These are phyloP conservation scores for Danionella cerebrum DNA, from an alignment of 2,113 vertebrate genomes.

Conservation along the genomic window DNA sequence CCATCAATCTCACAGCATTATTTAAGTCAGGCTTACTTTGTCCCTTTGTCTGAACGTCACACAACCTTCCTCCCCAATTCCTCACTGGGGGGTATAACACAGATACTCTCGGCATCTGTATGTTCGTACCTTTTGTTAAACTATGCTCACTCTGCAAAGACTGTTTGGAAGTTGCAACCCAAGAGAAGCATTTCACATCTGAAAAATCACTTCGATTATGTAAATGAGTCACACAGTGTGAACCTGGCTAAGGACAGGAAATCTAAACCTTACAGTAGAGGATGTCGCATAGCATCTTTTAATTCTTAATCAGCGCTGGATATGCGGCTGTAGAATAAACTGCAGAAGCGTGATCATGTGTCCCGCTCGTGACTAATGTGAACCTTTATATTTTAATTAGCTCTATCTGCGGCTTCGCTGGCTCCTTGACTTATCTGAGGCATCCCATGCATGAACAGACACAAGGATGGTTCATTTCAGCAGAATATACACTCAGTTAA, in stretches of 20 bases:
- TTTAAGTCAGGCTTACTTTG: no score
- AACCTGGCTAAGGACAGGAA: not conserved
- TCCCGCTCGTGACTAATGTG: conserved; percentile 16
- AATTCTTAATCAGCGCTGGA: conserved; percentile 38
- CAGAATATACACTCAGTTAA: conserved; percentile 32
- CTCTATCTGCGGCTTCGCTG: conserved; percentile 29
- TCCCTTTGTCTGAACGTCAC: no score
- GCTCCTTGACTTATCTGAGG: conserved; percentile 33
- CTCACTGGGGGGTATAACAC: no score
- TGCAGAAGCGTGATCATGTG: conserved; percentile 8
- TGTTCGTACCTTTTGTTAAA: no score
- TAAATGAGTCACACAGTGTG: not conserved
- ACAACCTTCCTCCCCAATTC: no score
- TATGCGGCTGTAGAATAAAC: conserved; percentile 18
- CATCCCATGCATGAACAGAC: conserved; percentile 25
- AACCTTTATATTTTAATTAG: conserved; percentile 31
- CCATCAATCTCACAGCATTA: no score
- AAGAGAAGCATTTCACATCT: not conserved
- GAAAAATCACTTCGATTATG: not conserved
- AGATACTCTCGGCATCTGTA: no score
- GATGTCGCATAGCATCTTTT: conserved; percentile 25
- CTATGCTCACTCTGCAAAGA: no score
- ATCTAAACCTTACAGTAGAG: no score
- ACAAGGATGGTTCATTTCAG: conserved; percentile 26
- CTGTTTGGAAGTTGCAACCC: no score